Percentiles rank a stretch among this genome's conserved stretches.
These are phyloP conservation scores for Homalodisca vitripennis DNA, from an alignment of 1,140 invertebrate species.

Conservation along the genomic window DNA sequence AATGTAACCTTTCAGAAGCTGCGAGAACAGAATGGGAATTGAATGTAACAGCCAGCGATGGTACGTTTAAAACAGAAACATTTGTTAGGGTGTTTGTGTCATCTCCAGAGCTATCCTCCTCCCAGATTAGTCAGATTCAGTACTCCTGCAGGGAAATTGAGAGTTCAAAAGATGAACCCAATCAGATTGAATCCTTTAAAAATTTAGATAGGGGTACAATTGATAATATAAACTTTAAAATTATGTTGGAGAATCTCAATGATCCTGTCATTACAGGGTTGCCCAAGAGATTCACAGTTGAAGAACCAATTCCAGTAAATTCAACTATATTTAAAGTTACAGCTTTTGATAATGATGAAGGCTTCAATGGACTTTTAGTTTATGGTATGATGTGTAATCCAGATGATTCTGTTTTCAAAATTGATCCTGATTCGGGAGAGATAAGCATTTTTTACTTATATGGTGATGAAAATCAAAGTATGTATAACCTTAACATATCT, in stretches of 20 bases:
- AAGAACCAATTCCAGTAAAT: slow-evolving; percentile 64
- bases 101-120: neutral
- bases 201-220: too few species aligned
- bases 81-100: neutral
- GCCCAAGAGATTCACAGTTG: slow-evolving; percentile 6
- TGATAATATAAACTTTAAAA: too few species aligned
- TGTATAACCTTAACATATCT: slow-evolving; percentile 74
- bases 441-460: slow-evolving; percentile 65
- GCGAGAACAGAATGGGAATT: slow-evolving; percentile 64
- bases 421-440: slow-evolving; percentile 48
- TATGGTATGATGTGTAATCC: slow-evolving; percentile 67
- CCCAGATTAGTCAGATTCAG: neutral
- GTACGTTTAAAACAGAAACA: slow-evolving; percentile 58
- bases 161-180: neutral
- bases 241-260: neutral
- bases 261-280: neutral
- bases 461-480: slow-evolving; percentile 77
- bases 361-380: slow-evolving; percentile 75
- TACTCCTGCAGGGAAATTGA: slow-evolving; percentile 10
- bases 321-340: slow-evolving; percentile 77
- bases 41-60: slow-evolving; percentile 88
- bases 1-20: slow-evolving; percentile 77
- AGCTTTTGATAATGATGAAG: slow-evolving; percentile 88
- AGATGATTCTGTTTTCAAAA: slow-evolving; percentile 47
- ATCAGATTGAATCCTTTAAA: too few species aligned